phyloP scores from a whole-genome alignment of 2,113 vertebrate species.

The Arenaria interpres region DNA sequence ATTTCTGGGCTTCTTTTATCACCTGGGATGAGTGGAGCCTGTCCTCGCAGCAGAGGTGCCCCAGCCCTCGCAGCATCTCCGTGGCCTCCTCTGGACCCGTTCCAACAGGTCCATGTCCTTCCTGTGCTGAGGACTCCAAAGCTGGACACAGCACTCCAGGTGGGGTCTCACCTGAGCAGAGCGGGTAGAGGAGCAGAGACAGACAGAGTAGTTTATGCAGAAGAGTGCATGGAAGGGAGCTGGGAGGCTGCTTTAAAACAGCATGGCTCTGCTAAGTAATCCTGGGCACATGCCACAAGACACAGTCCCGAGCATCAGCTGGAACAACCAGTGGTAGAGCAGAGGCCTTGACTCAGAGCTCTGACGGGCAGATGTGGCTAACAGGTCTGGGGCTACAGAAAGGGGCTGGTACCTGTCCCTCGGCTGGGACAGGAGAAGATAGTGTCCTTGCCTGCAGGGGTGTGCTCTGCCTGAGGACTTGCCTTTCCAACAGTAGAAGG shows the following conservation, averaged over 20 bases:
- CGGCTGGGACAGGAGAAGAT: neutral
- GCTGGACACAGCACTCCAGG: too few relatives aligned
- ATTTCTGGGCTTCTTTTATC: neutral
- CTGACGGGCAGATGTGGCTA: neutral
- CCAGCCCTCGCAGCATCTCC: too few relatives aligned
- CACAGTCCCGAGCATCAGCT: neutral
- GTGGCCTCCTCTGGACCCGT: too few relatives aligned
- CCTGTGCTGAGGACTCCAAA: too few relatives aligned
- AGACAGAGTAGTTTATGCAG: too few relatives aligned
- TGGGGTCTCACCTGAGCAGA: too few relatives aligned
- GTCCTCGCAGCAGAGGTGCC: too few relatives aligned
- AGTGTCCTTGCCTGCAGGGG: neutral
- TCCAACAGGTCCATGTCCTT: too few relatives aligned
- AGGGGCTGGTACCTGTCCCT: neutral
- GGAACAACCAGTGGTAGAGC: neutral
- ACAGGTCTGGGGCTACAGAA: neutral
- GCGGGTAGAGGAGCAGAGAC: too few relatives aligned
- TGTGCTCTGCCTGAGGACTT: neutral
- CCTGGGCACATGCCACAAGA: neutral
- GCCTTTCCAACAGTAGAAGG: neutral
- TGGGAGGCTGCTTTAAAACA: neutral
- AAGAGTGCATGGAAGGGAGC: neutral
- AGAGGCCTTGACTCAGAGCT: neutral
- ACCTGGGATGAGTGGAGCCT: neutral
- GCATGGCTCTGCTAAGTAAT: neutral